phyloP scores from a whole-genome alignment of 2,113 vertebrate genomes.

The Pterocles gutturalis region DNA sequence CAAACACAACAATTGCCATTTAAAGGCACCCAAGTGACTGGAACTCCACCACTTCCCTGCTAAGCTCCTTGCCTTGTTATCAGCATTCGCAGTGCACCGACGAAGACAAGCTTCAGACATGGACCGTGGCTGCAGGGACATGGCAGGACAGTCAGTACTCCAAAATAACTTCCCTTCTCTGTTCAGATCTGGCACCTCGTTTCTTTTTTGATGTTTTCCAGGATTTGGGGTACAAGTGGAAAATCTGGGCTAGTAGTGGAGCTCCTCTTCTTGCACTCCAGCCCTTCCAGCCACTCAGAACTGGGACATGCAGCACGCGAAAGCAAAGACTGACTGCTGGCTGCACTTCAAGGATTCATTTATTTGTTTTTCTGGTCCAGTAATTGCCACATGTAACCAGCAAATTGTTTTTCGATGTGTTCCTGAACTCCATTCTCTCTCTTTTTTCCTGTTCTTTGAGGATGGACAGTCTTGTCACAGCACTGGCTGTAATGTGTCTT shows the following conservation, averaged over 20 bases:
- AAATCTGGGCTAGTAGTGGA: background rate
- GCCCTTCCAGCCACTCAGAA: background rate
- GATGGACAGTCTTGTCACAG: background rate
- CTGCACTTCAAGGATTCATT: background rate
- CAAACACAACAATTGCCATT: slow-evolving; percentile 22
- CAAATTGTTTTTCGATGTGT: background rate
- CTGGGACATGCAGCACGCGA: background rate
- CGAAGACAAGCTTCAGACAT: background rate
- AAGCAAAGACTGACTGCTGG: background rate
- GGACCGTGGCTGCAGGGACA: background rate
- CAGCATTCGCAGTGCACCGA: fast-evolving
- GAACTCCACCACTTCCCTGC: background rate
- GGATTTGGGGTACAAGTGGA: background rate
- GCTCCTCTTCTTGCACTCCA: background rate
- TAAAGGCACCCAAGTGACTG: slow-evolving; percentile 2
- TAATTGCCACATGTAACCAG: slow-evolving; percentile 3
- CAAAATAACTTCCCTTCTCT: background rate
- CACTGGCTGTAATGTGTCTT: background rate
- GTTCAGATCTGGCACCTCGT: background rate
- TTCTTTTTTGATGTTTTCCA: background rate
- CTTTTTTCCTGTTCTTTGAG: background rate
- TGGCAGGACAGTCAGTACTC: background rate
- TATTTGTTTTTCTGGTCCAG: slow-evolving; percentile 30
- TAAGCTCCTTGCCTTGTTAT: background rate
- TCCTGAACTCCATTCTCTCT: background rate